Evolutionary conservation across 2,888 invertebrate species (phyloP).

Genomic region (Cryptus armator): DNA sequence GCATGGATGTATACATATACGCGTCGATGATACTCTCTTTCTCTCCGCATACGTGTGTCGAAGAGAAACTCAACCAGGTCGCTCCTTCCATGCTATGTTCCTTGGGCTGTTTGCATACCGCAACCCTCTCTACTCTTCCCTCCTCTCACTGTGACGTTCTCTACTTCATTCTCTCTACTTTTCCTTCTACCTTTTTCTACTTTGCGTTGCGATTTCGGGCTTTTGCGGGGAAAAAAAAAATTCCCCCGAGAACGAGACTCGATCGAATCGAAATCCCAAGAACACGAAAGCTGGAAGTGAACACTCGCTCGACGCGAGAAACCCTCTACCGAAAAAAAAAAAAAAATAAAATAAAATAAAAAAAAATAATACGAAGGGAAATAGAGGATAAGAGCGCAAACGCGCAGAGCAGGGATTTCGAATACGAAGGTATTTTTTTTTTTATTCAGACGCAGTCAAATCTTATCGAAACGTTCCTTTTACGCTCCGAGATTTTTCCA

Average conservation of each 20-base stretch:
- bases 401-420: neutral
- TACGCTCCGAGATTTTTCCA: neutral
- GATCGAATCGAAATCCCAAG: slow-evolving; percentile 54
- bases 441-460: slow-evolving; percentile 1
- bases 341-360: neutral
- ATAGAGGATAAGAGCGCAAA: slow-evolving; percentile 27
- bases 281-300: neutral
- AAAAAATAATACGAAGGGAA: slow-evolving; percentile 1
- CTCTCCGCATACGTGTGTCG: slow-evolving; percentile 18
- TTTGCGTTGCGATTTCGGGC: slow-evolving; percentile 45
- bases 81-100: slow-evolving; percentile 45
- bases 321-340: neutral
- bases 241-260: slow-evolving; percentile 51
- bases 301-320: slow-evolving; percentile 1
- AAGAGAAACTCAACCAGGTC: slow-evolving; percentile 12
- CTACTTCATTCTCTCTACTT: slow-evolving; percentile 17
- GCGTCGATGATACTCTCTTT: slow-evolving; percentile 8
- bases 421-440: neutral
- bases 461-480: neutral
- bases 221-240: slow-evolving; percentile 9
- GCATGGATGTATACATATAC: slow-evolving; percentile 30
- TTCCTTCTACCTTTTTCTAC: slow-evolving; percentile 34
- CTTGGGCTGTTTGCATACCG: slow-evolving; percentile 55
- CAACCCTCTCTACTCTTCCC: slow-evolving; percentile 31
- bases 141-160: neutral